These are phyloP conservation scores for Holothuria glaberrima DNA, from an alignment of 35 echinoderm and acorn worm genomes.

Conservation along the genomic window DNA sequence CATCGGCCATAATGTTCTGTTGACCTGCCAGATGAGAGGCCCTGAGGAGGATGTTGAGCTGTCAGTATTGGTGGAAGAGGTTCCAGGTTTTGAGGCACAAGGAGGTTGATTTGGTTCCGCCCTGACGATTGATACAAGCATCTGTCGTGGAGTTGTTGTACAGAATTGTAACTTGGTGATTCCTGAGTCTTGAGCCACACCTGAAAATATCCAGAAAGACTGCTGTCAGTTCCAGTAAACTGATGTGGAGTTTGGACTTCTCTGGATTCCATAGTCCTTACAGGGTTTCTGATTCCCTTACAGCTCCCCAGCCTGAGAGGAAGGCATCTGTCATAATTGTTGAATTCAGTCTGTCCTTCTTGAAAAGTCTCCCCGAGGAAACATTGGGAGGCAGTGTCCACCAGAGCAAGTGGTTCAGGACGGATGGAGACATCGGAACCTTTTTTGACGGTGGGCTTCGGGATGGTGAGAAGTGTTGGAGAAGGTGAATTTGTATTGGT, in stretches of 20 bases:
- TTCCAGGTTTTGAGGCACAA: not conserved
- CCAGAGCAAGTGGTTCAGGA: not conserved
- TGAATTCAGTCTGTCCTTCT: not conserved
- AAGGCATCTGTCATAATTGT: not conserved
- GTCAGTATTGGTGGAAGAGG: not conserved
- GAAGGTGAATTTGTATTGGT: not conserved
- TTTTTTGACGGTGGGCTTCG: not conserved
- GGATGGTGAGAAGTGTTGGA: not conserved
- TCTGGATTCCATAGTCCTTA: not conserved
- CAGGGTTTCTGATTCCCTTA: not conserved
- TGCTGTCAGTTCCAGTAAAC: not conserved
- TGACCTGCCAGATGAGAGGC: slow-evolving; percentile 39
- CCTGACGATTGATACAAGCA: slow-evolving; percentile 62
- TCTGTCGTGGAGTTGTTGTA: slow-evolving; percentile 50
- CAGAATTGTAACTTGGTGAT: not conserved
- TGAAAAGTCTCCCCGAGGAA: not conserved
- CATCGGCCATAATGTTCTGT: slow-evolving; percentile 26
- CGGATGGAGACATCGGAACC: not conserved
- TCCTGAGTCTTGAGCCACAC: not conserved
- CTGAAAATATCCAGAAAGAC: not conserved
- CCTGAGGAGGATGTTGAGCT: not conserved
- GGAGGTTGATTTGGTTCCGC: not conserved
- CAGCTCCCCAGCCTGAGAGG: not conserved
- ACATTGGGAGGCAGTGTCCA: not conserved
- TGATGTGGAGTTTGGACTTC: slow-evolving; percentile 11